phyloP scores from a whole-genome alignment of 1,140 invertebrate species.

The Liolophura sinensis region DNA sequence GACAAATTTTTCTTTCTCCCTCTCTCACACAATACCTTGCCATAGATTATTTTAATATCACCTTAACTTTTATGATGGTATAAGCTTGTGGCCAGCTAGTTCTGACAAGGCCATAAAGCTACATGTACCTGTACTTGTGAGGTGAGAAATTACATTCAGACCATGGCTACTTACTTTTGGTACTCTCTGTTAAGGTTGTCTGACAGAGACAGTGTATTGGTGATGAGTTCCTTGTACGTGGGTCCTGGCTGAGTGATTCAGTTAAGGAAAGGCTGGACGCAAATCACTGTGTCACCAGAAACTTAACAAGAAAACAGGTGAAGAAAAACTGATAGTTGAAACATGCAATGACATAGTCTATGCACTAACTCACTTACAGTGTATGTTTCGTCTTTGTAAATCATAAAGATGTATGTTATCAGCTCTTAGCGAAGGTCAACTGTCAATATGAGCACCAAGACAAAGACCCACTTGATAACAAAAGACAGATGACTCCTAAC shows the following conservation, averaged over 20 bases:
- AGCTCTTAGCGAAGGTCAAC: background rate
- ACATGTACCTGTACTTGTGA: no score
- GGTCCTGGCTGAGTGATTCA: conserved; percentile 34
- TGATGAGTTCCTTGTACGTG: conserved; percentile 48
- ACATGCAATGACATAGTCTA: background rate
- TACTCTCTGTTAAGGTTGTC: conserved; percentile 46
- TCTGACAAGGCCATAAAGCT: no score
- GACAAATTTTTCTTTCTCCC: no score
- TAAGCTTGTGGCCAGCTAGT: no score
- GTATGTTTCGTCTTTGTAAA: no score
- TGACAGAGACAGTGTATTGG: conserved; percentile 38
- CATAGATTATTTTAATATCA: no score
- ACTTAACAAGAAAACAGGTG: background rate
- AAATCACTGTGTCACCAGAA: background rate
- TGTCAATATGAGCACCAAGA: background rate
- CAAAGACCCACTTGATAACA: background rate
- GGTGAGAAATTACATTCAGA: no score
- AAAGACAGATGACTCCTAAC: background rate
- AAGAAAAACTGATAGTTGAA: background rate
- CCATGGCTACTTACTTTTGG: conserved; percentile 34
- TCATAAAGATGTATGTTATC: no score
- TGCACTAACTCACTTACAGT: background rate
- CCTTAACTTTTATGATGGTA: no score
- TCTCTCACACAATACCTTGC: no score
- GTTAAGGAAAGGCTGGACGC: conserved; percentile 7